Base-by-base conservation (phyloP, 2,797 vertebrate species). In the Paedocypris micromegethes region DNA sequence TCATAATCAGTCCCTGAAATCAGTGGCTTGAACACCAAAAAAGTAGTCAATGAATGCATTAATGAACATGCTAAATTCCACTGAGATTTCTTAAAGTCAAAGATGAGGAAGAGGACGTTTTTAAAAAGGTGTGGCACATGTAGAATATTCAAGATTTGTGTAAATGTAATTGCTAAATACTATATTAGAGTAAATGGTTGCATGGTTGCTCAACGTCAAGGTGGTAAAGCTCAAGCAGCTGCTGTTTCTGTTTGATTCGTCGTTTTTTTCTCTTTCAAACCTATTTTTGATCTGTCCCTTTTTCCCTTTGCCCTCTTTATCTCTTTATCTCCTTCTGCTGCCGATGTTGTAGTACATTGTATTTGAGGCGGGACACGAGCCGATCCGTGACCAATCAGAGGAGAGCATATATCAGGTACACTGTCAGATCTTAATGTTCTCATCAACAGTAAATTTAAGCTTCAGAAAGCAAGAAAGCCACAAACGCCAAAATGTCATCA, bases 391-490 rank as follows among this genome's bases (percentile, higher is more conserved):
- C 89, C 95, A 97, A 91, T 96, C 86, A 72, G 96, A 98, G 88
- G 96, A 98, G 89, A 93, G 94, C 95, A 96, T 98, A 94, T 98
- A 98, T 92, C 96, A 98, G 96, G 96, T 98, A 98, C 90, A 63
- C 68, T 72, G 83, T 76, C 86, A 82, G 82, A 83, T 81, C 82
- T 62, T 75, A 79, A 56, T 80, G 75, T 80, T 84, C 65, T 79
- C 53, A 57, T 57, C 54, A 61, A 46, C 73, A 50, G 50, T 76
- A 53, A 37, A 47, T 58, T 59, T 47, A 63, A 67, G 65, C 39
- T 69, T 23, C 1, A 23, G 23, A 23, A 23, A 23, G 23, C 23
- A 23, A 23, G 23, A 23, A 23, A 23, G 23, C 23, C 23, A 23
- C 23, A 23, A 23, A 23, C 1, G 23, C 23, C 23, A 23, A 23